These are phyloP conservation scores for Cacoxenus indagator DNA, from an alignment of 2,888 invertebrate species.

Conservation along the genomic window DNA sequence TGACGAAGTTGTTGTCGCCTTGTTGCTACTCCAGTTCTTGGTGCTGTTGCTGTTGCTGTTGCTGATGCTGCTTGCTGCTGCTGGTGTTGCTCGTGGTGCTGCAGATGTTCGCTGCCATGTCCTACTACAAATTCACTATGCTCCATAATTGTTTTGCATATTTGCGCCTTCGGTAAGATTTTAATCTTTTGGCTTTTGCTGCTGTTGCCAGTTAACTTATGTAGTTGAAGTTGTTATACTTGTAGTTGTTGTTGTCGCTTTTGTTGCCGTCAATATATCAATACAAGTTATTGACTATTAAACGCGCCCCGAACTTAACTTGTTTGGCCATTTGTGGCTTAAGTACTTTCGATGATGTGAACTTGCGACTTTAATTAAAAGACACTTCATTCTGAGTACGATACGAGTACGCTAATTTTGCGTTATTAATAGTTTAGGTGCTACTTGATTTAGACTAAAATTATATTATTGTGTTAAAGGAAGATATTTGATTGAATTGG, in stretches of 20 bases:
- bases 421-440: background rate
- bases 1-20: background rate
- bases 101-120: background rate
- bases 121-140: background rate
- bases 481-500: too few species aligned
- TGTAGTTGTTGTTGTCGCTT: background rate
- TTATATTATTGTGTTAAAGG: too few species aligned
- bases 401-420: background rate
- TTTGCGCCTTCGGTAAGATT: slow-evolving; percentile 17
- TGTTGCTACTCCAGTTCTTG: background rate
- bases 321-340: background rate
- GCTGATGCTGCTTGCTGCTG: background rate
- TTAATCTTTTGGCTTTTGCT: slow-evolving; percentile 11
- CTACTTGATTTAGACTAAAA: too few species aligned
- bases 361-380: background rate
- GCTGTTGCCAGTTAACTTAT: background rate
- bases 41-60: background rate
- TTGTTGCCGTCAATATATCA: slow-evolving; percentile 3
- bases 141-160: slow-evolving; percentile 22
- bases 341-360: background rate
- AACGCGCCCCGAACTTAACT: background rate
- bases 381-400: background rate
- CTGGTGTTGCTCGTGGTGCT: background rate
- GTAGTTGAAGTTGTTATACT: background rate
- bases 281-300: slow-evolving; percentile 16